Evolutionary conservation across 1,140 invertebrate species (phyloP), one percentile per base, ranked within the genome.

Genomic region (Trichogramma pretiosum): DNA sequence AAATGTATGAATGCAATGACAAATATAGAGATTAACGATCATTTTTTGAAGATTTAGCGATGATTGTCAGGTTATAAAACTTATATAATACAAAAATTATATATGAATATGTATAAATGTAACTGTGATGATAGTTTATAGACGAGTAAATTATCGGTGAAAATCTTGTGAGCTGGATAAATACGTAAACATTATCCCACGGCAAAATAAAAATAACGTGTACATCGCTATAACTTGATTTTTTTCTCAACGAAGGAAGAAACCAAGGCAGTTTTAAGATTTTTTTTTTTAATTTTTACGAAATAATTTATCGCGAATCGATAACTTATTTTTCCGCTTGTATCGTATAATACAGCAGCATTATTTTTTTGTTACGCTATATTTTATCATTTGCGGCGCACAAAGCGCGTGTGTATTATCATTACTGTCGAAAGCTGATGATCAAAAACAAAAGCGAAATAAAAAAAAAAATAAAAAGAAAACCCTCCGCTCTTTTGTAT

Each of bases 91-190:
- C 11, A 45, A 44, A 50, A 45, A 50, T 50, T 46, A 51, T 52
- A 52, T 47, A 50, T 41, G n/a, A n/a, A n/a, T 51, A 52, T 52
- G 61, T 59, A 60, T 65, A 57, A 64, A 60, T 69, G 59, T 71
- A 71, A 68, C 68, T 71, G 68, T 71, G 68, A 71, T 71, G 61
- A 63, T 71, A 69, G 64, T 45, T 46, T 59, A 60, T 67, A 68
- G 58, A 56, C 52, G 47, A 58, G 50, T 67, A 63, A 71, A 58
- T 67, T 68, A 57, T 19, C 33, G 32, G 33, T 38, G 38, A 36
- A 53, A 46, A 41, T 49, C 5, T 40, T 44, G 35, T 48, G 18
- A 52, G 38, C n/a, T n/a, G n/a, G n/a, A n/a, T n/a, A n/a, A n/a
- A n/a, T n/a, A n/a, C n/a, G n/a, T n/a, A n/a, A n/a, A n/a, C n/a